Percentiles rank a stretch among this genome's conserved stretches.
Evolutionary conservation across 2,888 invertebrate genomes (phyloP).

Genomic region (Drosophila ochracea): DNA sequence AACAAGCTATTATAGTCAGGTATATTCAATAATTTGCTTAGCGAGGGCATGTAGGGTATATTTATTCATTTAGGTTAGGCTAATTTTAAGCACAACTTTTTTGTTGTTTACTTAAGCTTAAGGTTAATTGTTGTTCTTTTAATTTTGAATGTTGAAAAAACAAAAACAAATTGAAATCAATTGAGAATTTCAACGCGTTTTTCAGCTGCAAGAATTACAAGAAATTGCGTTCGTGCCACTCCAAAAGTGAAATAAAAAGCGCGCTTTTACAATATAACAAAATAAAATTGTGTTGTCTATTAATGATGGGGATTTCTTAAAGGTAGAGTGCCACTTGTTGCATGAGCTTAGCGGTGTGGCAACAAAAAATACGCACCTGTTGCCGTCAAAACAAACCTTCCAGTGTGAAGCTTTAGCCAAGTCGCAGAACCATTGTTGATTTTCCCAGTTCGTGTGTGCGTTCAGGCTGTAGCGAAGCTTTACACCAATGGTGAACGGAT

Average conservation of each 20-base stretch:
- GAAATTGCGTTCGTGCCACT: conserved; percentile 43
- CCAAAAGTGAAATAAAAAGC: conserved; percentile 37
- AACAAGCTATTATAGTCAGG: conserved; percentile 27
- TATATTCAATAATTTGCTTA: conserved; percentile 23
- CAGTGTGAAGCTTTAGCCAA: conserved; percentile 49
- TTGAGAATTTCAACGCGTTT: conserved; percentile 57
- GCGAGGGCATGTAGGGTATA: conserved; percentile 34
- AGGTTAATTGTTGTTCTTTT: conserved; percentile 56
- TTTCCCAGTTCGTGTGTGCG: conserved; percentile 8
- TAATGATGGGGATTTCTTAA: not conserved
- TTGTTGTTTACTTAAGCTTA: conserved; percentile 54
- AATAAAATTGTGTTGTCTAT: not conserved
- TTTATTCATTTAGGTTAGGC: conserved; percentile 33
- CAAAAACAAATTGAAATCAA: conserved; percentile 48
- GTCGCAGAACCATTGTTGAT: conserved; percentile 42
- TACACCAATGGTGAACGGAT: conserved; percentile 50
- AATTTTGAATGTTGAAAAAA: conserved; percentile 66
- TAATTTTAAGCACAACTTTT: conserved; percentile 52
- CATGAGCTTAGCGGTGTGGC: not conserved
- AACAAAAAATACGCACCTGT: conserved; percentile 27
- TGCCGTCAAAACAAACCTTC: conserved; percentile 48
- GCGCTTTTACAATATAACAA: conserved; percentile 40
- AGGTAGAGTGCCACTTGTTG: conserved; percentile 24
- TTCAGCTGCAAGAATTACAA: conserved; percentile 37
- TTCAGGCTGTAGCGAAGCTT: conserved; percentile 35